Evolutionary conservation across 2,797 vertebrate genomes (phyloP).

Genomic region (Nothura maculosa): DNA sequence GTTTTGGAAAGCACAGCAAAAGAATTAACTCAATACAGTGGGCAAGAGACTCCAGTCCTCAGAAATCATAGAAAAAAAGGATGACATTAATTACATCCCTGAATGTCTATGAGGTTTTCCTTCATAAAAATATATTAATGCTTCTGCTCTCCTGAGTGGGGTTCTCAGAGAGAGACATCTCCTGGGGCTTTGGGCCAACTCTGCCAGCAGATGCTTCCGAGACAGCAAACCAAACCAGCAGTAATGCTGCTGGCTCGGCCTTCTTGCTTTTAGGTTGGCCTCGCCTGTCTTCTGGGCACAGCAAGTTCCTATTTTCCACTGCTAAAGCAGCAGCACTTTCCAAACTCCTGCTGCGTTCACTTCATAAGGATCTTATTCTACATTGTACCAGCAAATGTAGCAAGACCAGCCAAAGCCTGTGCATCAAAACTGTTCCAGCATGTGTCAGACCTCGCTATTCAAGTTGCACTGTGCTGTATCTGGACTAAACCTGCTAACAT

Average conservation of each 20-base stretch:
- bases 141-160: conserved; percentile 8
- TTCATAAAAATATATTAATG: conserved; percentile 15
- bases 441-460: background rate
- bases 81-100: conserved; percentile 46
- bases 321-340: background rate
- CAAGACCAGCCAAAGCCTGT: background rate
- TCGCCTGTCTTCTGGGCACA: background rate
- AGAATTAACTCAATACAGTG: background rate
- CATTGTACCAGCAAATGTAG: background rate
- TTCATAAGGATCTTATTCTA: background rate
- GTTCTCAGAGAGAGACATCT: background rate
- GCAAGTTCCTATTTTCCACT: background rate
- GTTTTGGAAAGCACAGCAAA: background rate
- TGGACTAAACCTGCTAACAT: background rate
- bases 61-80: background rate
- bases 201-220: background rate
- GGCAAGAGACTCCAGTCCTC: conserved; percentile 11
- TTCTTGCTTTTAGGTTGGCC: background rate
- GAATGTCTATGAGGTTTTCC: conserved; percentile 62
- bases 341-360: background rate
- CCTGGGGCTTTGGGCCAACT: background rate
- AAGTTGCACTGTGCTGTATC: background rate
- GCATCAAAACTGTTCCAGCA: background rate
- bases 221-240: background rate
- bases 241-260: background rate